These are phyloP conservation scores for Silurus lanzhouensis DNA, from an alignment of 2,797 vertebrate species.

Conservation along the genomic window DNA sequence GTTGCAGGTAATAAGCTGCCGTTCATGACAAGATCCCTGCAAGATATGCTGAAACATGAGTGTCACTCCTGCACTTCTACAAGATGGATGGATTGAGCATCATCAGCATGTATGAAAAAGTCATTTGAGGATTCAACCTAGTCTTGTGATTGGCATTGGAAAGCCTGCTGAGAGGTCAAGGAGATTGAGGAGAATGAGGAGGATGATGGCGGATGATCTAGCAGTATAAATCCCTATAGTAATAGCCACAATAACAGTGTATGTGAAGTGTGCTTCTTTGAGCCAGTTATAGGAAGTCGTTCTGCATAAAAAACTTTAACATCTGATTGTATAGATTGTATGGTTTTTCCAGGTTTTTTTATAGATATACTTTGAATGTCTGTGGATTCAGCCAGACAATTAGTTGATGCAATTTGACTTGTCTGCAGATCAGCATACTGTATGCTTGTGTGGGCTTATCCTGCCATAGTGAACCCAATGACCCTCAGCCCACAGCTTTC, in stretches of 20 bases:
- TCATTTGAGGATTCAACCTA: background rate
- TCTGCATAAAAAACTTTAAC: background rate
- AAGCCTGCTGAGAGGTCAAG: background rate
- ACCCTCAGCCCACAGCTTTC: constrained; percentile 64
- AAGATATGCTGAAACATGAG: background rate
- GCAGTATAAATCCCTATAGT: background rate
- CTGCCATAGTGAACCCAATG: constrained; percentile 52
- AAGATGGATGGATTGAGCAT: background rate
- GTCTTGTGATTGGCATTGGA: background rate
- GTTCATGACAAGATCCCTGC: background rate
- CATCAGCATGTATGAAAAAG: background rate
- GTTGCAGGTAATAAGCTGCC: background rate
- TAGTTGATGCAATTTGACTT: constrained; percentile 62
- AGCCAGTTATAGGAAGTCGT: background rate
- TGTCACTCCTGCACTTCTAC: background rate
- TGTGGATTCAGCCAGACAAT: constrained; percentile 19
- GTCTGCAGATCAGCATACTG: constrained; percentile 59
- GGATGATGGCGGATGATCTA: background rate
- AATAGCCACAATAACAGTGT: background rate
- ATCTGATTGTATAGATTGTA: background rate
- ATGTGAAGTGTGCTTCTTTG: background rate
- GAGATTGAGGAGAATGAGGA: background rate
- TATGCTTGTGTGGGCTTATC: constrained; percentile 50
- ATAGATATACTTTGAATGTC: constrained; percentile 24
- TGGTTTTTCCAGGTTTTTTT: background rate